Evolutionary conservation across 1,140 invertebrate genomes (phyloP), one percentile per base, ranked within the genome.

Genomic region (Aleiodes sp.): DNA sequence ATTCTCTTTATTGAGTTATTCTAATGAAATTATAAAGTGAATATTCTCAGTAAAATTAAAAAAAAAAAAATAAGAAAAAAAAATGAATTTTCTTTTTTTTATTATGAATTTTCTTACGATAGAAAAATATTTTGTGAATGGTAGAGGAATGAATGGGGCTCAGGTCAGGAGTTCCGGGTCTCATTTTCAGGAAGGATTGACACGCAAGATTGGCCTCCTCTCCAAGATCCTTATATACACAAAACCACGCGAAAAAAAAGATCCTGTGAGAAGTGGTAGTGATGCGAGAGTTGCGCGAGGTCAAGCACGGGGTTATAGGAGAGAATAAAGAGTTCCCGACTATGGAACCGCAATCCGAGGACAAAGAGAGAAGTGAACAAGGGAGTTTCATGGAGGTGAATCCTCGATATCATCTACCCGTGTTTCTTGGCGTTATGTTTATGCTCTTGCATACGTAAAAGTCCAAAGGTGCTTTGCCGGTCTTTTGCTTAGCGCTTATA

Each of bases 391-490:
- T 59, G 57, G 37, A 14, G 39, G 79, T 82, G 80, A 78, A 81
- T 78, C 76, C 75, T 73, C 78, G 82, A 83, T 82, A 82, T 81
- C 76, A 82, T 84, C 82, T 83, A 83, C 81, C 78, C 78, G 78
- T 85, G 80, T 86, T 86, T 84, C 78, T 83, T 76, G 77, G 76
- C 80, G 78, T 84, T 85, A 82, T 83, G 80, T 79, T 82, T 82
- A 82, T 82, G 76, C 76, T 64, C 74, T 71, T 46, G 80, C 76
- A 80, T 80, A 80, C 76, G 75, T 76, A 77, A 79, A 68, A 62
- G 33, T 59, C 65, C 67, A 67, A 67, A 52, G 26, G 73, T 72
- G 71, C 69, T 14, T 63, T 56, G 33, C 31, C 19, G n/a, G 59
- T 35, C 12, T 26, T 73, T 72, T 70, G 71, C 71, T 68, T 77